Evolutionary conservation across 2,113 vertebrate species (phyloP).

Genomic region (Sigmodon hispidus): DNA sequence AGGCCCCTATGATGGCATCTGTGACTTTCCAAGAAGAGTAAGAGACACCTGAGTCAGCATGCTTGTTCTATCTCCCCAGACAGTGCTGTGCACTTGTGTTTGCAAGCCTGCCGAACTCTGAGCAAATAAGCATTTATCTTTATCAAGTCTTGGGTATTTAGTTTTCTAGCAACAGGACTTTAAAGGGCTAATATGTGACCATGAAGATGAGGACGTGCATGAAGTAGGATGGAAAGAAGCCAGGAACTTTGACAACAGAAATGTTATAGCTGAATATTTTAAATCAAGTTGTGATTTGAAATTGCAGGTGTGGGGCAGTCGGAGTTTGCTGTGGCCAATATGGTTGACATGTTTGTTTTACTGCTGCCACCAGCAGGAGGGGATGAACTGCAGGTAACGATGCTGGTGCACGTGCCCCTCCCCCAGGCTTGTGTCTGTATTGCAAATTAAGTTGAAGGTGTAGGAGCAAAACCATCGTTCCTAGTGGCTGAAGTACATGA

Average conservation of each 20-base stretch:
- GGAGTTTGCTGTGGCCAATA: constrained; percentile 98
- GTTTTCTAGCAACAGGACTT: neutral
- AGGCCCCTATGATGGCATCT: no score
- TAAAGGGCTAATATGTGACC: neutral
- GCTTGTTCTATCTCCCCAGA: neutral
- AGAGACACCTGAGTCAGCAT: neutral
- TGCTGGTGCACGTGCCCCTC: neutral
- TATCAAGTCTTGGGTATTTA: neutral
- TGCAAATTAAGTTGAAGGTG: neutral
- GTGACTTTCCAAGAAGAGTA: neutral
- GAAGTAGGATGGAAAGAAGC: neutral
- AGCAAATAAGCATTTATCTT: neutral
- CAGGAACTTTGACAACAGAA: neutral
- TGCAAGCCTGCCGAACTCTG: neutral
- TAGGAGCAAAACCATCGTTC: neutral
- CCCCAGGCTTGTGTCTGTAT: no score
- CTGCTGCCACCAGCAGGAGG: constrained; percentile 97
- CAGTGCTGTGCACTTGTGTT: neutral
- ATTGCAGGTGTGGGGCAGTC: constrained; percentile 97
- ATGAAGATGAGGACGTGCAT: neutral
- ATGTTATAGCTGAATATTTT: neutral
- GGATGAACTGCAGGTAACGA: constrained; percentile 96
- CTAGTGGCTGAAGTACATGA: neutral
- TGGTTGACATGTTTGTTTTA: constrained; percentile 99
- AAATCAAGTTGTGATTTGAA: constrained; percentile 65